These are phyloP conservation scores for Ichneumon xanthorius DNA, from an alignment of 2,888 invertebrate genomes.

Conservation along the genomic window DNA sequence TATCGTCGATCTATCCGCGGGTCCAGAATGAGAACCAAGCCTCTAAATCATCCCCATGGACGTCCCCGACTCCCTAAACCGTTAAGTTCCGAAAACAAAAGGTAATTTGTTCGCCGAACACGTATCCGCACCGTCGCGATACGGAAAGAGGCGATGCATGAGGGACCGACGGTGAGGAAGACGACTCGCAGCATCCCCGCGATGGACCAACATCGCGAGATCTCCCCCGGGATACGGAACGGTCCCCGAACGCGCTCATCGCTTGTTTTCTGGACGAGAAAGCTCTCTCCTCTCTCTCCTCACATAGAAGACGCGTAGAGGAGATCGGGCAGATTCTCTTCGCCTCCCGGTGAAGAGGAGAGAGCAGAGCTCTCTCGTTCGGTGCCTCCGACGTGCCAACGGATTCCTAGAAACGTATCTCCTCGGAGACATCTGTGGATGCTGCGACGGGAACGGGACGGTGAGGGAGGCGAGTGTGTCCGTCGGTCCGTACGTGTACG, in stretches of 20 bases:
- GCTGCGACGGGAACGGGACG: slow-evolving; percentile 51
- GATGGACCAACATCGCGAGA: slow-evolving; percentile 75
- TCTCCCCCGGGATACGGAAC: slow-evolving; percentile 71
- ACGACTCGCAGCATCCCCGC: slow-evolving; percentile 64
- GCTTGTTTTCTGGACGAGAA: slow-evolving; percentile 29
- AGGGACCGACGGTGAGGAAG: slow-evolving; percentile 29
- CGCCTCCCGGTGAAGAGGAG: neutral
- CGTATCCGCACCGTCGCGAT: slow-evolving; percentile 73
- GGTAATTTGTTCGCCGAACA: slow-evolving; percentile 82
- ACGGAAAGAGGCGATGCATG: slow-evolving; percentile 22
- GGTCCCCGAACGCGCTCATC: slow-evolving; percentile 33
- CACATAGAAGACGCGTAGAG: neutral
- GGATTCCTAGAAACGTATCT: slow-evolving; percentile 82
- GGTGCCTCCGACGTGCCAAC: slow-evolving; percentile 59
- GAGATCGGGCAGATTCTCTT: slow-evolving; percentile 6
- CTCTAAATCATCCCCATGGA: slow-evolving; percentile 56
- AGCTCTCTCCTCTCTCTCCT: slow-evolving; percentile 19
- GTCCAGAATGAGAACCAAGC: slow-evolving; percentile 15
- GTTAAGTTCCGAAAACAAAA: slow-evolving; percentile 80
- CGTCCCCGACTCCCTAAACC: slow-evolving; percentile 66
- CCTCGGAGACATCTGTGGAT: slow-evolving; percentile 77
- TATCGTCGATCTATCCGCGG: slow-evolving; percentile 7
- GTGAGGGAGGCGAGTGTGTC: slow-evolving; percentile 12
- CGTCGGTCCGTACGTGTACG: neutral
- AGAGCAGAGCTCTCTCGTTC: slow-evolving; percentile 23